Conservation (phyloP, 2,113 vertebrate species). For the Bagarius yarrelli region DNA sequence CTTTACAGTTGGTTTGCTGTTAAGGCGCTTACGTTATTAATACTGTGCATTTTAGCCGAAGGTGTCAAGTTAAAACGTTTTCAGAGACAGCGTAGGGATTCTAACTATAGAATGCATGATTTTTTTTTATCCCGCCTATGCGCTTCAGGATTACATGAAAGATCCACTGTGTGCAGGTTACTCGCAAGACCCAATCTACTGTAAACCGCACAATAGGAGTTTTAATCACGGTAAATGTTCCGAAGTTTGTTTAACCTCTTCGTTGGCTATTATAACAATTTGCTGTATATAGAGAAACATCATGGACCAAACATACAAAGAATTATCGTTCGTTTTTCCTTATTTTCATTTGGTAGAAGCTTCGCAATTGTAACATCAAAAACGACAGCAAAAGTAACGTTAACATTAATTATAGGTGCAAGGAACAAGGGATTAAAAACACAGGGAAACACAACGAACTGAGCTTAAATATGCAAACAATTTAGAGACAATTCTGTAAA, state of each 20-base stretch:
- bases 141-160: conserved; percentile 65
- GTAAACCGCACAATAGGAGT: conserved; percentile 62
- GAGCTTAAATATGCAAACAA: conserved; percentile 75
- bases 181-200: conserved; percentile 68
- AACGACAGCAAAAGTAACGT: conserved; percentile 67
- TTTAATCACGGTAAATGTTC: conserved; percentile 41
- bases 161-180: conserved; percentile 61
- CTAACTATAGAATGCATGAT: conserved; percentile 54
- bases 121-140: conserved; percentile 57
- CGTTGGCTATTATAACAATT: conserved; percentile 60
- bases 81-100: conserved; percentile 49
- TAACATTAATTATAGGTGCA: conserved; percentile 65
- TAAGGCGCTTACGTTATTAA: conserved; percentile 69
- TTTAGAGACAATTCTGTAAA: conserved; percentile 67
- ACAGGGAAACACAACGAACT: conserved; percentile 64
- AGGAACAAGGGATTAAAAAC: conserved; percentile 64
- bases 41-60: conserved; percentile 51
- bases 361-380: conserved; percentile 66
- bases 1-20: conserved; percentile 66
- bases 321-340: conserved; percentile 46
- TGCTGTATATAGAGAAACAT: conserved; percentile 59
- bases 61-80: conserved; percentile 46
- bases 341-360: conserved; percentile 75
- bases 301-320: conserved; percentile 57
- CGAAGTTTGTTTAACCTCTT: conserved; percentile 71